phyloP scores from a whole-genome alignment of 2,113 vertebrate species.

The Amphilophus citrinellus region DNA sequence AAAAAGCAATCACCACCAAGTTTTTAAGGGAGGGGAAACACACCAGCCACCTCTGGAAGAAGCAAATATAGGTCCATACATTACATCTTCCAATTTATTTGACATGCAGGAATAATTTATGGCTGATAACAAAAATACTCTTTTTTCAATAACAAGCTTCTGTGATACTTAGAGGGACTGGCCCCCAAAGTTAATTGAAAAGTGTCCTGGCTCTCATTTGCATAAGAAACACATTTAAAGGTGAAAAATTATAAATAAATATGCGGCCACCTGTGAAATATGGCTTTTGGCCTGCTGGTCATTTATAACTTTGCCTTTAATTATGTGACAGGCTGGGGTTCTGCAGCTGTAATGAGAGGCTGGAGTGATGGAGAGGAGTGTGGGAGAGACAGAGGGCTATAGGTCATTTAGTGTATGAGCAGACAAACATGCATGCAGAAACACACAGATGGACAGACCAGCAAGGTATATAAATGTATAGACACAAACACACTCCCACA shows the following conservation, averaged over 20 bases:
- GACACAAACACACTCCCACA: not conserved
- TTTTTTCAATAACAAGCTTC: conserved; percentile 77
- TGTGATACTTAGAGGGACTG: conserved; percentile 71
- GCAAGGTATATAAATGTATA: not conserved
- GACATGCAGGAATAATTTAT: conserved; percentile 74
- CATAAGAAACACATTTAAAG: conserved; percentile 84
- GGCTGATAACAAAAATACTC: conserved; percentile 75
- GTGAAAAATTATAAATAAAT: conserved; percentile 84
- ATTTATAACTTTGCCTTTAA: conserved; percentile 84
- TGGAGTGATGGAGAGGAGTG: conserved; percentile 80
- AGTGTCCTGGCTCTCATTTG: conserved; percentile 81
- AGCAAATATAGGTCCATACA: conserved; percentile 59
- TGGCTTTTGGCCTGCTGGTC: conserved; percentile 81
- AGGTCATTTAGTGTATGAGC: conserved; percentile 68
- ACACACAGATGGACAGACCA: conserved; percentile 48
- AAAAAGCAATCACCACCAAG: conserved; percentile 62
- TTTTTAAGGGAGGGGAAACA: conserved; percentile 56
- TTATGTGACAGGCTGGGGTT: conserved; percentile 80
- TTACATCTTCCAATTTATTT: conserved; percentile 67
- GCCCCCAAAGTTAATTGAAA: conserved; percentile 83
- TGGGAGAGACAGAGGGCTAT: conserved; percentile 69
- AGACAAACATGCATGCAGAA: conserved; percentile 51
- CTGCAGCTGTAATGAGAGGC: conserved; percentile 80
- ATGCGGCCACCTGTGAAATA: conserved; percentile 81
- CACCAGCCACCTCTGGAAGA: conserved; percentile 29